Percentiles rank a stretch among this genome's conserved stretches.
Evolutionary conservation across 2,113 vertebrate species (phyloP).

Genomic region (Gasterosteus nipponicus): DNA sequence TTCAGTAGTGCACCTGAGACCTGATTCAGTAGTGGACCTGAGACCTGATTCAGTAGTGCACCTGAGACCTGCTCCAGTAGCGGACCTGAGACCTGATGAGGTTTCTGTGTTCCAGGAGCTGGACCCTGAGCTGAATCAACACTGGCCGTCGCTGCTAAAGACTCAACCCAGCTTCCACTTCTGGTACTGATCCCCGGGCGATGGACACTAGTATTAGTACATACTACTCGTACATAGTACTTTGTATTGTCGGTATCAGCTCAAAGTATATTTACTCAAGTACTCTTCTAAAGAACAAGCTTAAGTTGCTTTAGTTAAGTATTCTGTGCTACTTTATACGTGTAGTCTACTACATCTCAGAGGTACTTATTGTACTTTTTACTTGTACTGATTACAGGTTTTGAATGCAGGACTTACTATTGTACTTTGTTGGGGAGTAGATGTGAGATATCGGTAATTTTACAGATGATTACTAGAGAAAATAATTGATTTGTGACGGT

Average conservation of each 20-base stretch:
- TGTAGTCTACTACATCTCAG: too few species aligned
- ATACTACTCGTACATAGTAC: too few species aligned
- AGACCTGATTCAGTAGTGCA: not conserved
- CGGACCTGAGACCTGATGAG: not conserved
- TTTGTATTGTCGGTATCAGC: too few species aligned
- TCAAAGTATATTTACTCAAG: too few species aligned
- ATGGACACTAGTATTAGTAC: too few species aligned
- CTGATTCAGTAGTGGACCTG: not conserved
- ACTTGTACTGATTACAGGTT: too few species aligned
- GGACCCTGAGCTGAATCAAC: conserved; percentile 50
- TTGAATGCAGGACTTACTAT: too few species aligned
- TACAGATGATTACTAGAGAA: too few species aligned
- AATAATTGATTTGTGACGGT: not conserved
- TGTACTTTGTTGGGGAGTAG: too few species aligned
- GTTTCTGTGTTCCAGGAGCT: conserved; percentile 67
- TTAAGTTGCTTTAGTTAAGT: not conserved
- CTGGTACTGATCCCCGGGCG: conserved; percentile 62
- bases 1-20: not conserved
- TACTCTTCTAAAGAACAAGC: too few species aligned
- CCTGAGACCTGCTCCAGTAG: not conserved
- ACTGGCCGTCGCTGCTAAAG: conserved; percentile 77
- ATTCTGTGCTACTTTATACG: not conserved
- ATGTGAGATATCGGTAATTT: too few species aligned
- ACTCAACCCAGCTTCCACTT: conserved; percentile 65
- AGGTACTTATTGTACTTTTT: too few species aligned